Conservation (phyloP, 2,888 invertebrate species). For the Lasioglossum oenotherae region DNA sequence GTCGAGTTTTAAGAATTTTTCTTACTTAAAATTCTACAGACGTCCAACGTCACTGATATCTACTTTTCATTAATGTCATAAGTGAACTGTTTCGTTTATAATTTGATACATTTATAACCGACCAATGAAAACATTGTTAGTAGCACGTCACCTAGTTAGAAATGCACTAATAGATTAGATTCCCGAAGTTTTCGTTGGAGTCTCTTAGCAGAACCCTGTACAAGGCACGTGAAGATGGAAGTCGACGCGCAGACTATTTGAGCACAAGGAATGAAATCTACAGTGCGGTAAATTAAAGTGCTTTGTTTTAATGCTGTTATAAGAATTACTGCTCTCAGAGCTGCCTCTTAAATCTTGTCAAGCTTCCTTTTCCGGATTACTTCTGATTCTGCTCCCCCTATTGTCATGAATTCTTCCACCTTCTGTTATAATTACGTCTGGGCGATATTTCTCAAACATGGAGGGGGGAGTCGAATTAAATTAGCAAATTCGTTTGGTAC, state of each 20-base stretch:
- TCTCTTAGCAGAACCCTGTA: conserved; percentile 19
- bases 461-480: neutral
- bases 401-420: conserved; percentile 48
- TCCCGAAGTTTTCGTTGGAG: conserved; percentile 23
- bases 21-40: neutral
- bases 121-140: neutral
- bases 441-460: neutral
- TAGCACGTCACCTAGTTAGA: neutral
- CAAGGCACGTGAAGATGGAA: conserved; percentile 52
- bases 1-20: neutral
- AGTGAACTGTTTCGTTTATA: neutral
- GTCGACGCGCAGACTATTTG: conserved; percentile 56
- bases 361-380: conserved; percentile 56
- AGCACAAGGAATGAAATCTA: conserved; percentile 80
- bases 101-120: neutral
- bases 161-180: conserved; percentile 2
- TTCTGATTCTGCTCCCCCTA: conserved; percentile 56
- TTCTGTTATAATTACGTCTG: conserved; percentile 56
- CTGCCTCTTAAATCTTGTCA: conserved; percentile 73
- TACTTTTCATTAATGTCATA: neutral
- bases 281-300: conserved; percentile 83
- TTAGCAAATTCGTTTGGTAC: neutral
- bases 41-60: neutral
- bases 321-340: conserved; percentile 79
- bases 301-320: conserved; percentile 82